Conservation (phyloP, 2,888 invertebrate genomes). For the Slavum lentiscoides region DNA sequence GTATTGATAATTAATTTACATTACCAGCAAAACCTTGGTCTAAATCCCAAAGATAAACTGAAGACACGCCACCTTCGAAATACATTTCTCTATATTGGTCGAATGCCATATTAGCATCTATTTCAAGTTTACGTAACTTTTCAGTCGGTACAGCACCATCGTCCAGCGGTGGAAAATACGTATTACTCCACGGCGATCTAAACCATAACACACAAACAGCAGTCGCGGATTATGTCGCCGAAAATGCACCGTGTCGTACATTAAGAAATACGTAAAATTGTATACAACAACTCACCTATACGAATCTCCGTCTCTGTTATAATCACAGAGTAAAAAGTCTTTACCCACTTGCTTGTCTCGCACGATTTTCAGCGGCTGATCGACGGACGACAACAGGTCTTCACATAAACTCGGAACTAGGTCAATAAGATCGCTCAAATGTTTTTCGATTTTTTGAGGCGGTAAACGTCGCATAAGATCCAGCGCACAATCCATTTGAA, state of each 20-base stretch:
- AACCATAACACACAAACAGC: slow-evolving; percentile 21
- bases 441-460: slow-evolving; percentile 98
- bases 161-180: slow-evolving; percentile 95
- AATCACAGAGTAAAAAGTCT: slow-evolving; percentile 97
- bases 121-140: slow-evolving; percentile 88
- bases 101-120: slow-evolving; percentile 98
- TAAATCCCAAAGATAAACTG: slow-evolving; percentile 98
- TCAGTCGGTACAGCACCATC: slow-evolving; percentile 99
- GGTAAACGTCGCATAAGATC: slow-evolving; percentile 98
- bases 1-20: neutral
- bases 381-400: slow-evolving; percentile 94
- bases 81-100: slow-evolving; percentile 99
- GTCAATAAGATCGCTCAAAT: slow-evolving; percentile 95
- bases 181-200: slow-evolving; percentile 98
- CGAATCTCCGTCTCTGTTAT: slow-evolving; percentile 98
- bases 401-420: slow-evolving; percentile 94
- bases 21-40: slow-evolving; percentile 94
- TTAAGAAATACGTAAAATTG: neutral
- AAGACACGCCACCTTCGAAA: slow-evolving; percentile 98
- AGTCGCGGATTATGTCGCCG: neutral
- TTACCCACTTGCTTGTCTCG: slow-evolving; percentile 92
- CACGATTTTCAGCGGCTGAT: slow-evolving; percentile 97
- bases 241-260: neutral
- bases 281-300: slow-evolving; percentile 83
- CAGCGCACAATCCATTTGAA: slow-evolving; percentile 97